Evolutionary conservation across 2,797 vertebrate species (phyloP).

Genomic region (Champsocephalus gunnari): DNA sequence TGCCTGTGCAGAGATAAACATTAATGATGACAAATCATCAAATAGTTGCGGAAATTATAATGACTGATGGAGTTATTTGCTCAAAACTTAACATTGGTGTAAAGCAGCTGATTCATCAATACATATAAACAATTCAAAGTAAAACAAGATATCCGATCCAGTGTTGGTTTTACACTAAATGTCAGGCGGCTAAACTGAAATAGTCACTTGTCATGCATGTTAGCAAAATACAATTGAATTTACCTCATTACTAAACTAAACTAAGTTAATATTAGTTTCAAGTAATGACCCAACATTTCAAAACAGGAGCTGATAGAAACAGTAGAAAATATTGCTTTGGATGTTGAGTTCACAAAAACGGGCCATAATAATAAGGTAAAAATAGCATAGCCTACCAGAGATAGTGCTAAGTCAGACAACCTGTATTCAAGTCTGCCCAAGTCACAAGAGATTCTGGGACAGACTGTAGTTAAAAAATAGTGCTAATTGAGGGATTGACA

Average conservation of each 20-base stretch:
- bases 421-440: slow-evolving; percentile 51
- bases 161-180: background rate
- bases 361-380: slow-evolving; percentile 10
- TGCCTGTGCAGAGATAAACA: slow-evolving; percentile 74
- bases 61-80: background rate
- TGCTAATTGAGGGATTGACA: slow-evolving; percentile 30
- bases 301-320: background rate
- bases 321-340: background rate
- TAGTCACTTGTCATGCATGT: background rate
- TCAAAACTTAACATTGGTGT: background rate
- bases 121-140: background rate
- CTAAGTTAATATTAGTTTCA: background rate
- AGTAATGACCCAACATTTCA: background rate
- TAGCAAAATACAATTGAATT: background rate
- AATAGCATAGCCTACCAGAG: slow-evolving; percentile 40
- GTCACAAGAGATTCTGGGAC: slow-evolving; percentile 43
- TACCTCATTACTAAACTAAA: no score
- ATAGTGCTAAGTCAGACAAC: slow-evolving; percentile 34
- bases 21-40: slow-evolving; percentile 1
- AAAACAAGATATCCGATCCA: background rate
- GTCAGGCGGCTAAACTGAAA: background rate
- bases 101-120: background rate
- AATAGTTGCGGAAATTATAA: background rate
- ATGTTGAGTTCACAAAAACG: slow-evolving; percentile 13
- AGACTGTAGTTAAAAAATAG: slow-evolving; percentile 53